Conservation (phyloP, 2,888 invertebrate species). For the Drosophila monieri region DNA sequence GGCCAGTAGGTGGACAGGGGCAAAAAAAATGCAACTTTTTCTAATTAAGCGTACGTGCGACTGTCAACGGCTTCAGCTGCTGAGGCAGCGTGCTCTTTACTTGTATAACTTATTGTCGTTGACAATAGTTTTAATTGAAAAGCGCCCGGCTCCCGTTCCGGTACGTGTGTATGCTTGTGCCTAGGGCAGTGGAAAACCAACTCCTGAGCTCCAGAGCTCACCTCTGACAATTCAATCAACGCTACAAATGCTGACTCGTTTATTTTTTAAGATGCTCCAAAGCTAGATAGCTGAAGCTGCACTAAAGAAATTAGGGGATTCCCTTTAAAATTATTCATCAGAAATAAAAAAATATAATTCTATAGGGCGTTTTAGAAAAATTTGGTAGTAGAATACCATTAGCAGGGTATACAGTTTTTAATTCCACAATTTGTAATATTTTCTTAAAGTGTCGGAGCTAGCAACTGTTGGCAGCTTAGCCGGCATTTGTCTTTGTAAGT, state of each 20-base stretch:
- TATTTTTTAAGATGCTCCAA: constrained; percentile 55
- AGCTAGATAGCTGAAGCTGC: constrained; percentile 4
- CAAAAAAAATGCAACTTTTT: constrained; percentile 62
- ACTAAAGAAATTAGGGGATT: not conserved
- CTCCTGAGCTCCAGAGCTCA: constrained; percentile 32
- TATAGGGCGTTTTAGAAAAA: too few relatives aligned
- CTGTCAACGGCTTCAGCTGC: constrained; percentile 60
- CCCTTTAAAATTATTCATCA: not conserved
- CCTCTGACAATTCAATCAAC: constrained; percentile 52
- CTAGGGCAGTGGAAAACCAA: constrained; percentile 17
- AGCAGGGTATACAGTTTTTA: too few relatives aligned
- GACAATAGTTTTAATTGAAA: constrained; percentile 79
- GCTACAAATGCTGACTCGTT: constrained; percentile 75
- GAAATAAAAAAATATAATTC: too few relatives aligned
- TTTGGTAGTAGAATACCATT: too few relatives aligned
- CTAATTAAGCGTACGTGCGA: constrained; percentile 77
- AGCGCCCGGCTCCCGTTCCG: constrained; percentile 24
- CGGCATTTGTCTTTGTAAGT: constrained; percentile 56
- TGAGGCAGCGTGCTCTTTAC: constrained; percentile 50
- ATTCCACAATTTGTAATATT: not conserved
- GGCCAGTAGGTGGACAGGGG: constrained; percentile 31
- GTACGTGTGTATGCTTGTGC: constrained; percentile 5
- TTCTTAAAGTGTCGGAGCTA: not conserved
- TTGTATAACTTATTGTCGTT: constrained; percentile 70
- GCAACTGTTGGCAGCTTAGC: constrained; percentile 24